These are phyloP conservation scores for Leptosomus discolor DNA, from an alignment of 2,113 vertebrate species.

Conservation along the genomic window DNA sequence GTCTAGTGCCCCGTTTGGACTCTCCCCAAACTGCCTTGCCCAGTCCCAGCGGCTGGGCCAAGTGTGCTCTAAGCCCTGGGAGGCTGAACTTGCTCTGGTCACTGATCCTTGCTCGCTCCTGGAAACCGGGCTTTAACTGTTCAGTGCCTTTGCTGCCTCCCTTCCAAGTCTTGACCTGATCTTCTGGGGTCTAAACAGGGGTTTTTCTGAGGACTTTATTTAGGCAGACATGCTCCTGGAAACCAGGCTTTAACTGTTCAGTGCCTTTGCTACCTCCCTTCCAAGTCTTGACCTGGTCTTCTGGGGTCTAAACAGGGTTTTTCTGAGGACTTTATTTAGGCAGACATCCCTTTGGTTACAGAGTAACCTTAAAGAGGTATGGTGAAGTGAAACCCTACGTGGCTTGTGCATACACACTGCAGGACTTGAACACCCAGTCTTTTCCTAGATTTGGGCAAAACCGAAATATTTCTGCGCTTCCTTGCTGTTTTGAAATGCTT, in stretches of 20 bases:
- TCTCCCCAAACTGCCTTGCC: neutral
- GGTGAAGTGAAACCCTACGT: neutral
- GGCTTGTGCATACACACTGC: neutral
- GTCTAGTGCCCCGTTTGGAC: conserved; percentile 15
- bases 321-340: neutral
- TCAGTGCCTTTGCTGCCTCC: neutral
- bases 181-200: neutral
- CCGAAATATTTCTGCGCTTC: neutral
- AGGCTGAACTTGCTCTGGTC: neutral
- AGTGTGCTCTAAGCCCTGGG: neutral
- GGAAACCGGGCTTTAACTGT: neutral
- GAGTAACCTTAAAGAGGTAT: neutral
- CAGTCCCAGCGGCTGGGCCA: neutral
- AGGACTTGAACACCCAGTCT: neutral
- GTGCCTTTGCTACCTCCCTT: neutral
- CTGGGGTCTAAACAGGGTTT: neutral
- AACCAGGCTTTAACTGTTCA: neutral
- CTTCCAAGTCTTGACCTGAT: neutral
- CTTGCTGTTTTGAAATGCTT: neutral
- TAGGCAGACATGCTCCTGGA: neutral
- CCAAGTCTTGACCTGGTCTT: neutral
- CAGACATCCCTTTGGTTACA: neutral
- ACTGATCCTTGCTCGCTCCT: rapidly evolving
- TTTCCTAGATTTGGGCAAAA: neutral
- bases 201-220: neutral